Percentiles rank a stretch among this genome's conserved stretches.
Evolutionary conservation across 1,140 invertebrate genomes (phyloP).

Genomic region (Solen grandis): DNA sequence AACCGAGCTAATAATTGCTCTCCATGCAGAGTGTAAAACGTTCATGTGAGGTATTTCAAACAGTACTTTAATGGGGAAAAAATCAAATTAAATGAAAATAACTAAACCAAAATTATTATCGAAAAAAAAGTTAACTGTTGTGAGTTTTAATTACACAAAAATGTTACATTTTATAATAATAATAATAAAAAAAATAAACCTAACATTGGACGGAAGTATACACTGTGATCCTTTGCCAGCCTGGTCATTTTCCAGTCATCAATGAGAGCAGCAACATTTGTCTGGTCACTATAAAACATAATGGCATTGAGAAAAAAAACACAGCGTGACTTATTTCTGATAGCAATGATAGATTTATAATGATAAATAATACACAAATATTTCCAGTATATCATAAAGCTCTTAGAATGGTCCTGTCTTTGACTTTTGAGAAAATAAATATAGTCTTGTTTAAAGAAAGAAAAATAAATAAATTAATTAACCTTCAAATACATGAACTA

Average conservation of each 20-base stretch:
- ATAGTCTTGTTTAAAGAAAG: too few species aligned
- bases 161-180: not conserved
- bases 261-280: constrained; percentile 9
- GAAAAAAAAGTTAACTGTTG: not conserved
- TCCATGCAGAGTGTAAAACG: not conserved
- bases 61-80: not conserved
- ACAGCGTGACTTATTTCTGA: too few species aligned
- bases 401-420: too few species aligned
- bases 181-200: not conserved
- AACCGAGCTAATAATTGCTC: not conserved
- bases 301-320: too few species aligned
- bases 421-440: too few species aligned
- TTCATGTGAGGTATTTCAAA: not conserved
- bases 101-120: not conserved
- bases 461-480: too few species aligned
- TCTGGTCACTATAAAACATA: constrained; percentile 6
- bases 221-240: constrained; percentile 2
- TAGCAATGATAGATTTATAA: too few species aligned
- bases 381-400: too few species aligned
- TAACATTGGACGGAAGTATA: constrained; percentile 1
- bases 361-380: too few species aligned
- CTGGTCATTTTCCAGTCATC: not conserved
- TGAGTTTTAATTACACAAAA: not conserved
- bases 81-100: not conserved
- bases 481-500: too few species aligned